Conservation (phyloP, 2,888 invertebrate species). For the Norana najaformis region DNA sequence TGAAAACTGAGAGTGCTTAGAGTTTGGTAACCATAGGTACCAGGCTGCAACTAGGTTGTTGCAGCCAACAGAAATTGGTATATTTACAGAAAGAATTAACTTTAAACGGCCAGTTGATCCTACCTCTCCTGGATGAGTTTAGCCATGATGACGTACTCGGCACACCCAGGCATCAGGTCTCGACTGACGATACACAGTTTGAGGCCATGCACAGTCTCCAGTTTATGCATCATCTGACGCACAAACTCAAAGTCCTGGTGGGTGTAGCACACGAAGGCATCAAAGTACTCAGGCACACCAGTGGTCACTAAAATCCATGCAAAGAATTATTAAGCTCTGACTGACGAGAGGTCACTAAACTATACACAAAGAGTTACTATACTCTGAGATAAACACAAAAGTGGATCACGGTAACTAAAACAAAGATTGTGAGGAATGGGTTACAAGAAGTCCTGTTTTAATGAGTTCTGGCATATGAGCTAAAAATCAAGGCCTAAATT, state of each 20-base stretch:
- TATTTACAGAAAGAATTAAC: no score
- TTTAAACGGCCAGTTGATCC: neutral
- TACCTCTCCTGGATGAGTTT: slow-evolving; percentile 57
- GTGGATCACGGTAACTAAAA: neutral
- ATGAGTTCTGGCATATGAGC: no score
- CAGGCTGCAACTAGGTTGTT: no score
- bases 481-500: no score
- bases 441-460: neutral
- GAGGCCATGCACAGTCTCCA: slow-evolving; percentile 50
- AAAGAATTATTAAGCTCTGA: no score
- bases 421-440: neutral
- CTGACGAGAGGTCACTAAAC: no score
- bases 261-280: slow-evolving; percentile 57
- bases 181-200: slow-evolving; percentile 55
- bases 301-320: slow-evolving; percentile 40
- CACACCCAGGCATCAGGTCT: slow-evolving; percentile 53
- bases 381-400: no score
- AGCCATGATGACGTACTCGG: slow-evolving; percentile 51
- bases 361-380: no score
- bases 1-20: no score
- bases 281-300: slow-evolving; percentile 48
- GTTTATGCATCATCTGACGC: slow-evolving; percentile 47
- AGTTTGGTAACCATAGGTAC: no score
- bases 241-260: slow-evolving; percentile 53
- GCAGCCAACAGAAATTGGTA: no score